A percentile compares a stretch with the other conserved stretches of the same genome.
These are phyloP conservation scores for Pimephales promelas DNA, from an alignment of 2,113 vertebrate genomes.

Conservation along the genomic window DNA sequence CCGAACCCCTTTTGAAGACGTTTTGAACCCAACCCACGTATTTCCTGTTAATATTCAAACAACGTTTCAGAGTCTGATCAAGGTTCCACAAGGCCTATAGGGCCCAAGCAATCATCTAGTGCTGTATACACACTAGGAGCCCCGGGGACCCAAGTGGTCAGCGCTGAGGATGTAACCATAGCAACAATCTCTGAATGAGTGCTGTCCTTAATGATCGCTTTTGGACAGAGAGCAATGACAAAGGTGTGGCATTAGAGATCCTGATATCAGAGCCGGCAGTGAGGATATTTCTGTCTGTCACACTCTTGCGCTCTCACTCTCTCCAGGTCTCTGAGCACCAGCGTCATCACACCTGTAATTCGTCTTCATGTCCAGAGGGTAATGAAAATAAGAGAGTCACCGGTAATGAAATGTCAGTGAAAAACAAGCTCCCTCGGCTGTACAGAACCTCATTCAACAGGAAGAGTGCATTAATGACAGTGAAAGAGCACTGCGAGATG, in stretches of 20 bases:
- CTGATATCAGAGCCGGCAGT: not conserved
- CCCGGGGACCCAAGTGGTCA: not conserved
- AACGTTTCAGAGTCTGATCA: not conserved
- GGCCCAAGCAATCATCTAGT: not conserved
- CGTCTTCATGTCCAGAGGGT: conserved; percentile 37
- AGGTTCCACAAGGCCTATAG: not conserved
- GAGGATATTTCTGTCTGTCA: conserved; percentile 20
- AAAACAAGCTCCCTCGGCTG: conserved; percentile 21
- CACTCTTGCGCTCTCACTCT: conserved; percentile 7
- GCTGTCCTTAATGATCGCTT: not conserved
- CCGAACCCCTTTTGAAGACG: not conserved
- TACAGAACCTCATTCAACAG: conserved; percentile 13
- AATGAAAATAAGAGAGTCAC: conserved; percentile 35
- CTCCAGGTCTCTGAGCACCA: not conserved
- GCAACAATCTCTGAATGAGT: not conserved
- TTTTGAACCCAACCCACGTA: not conserved
- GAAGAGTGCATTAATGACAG: not conserved
- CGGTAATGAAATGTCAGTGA: conserved; percentile 33
- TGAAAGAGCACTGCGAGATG: not conserved
- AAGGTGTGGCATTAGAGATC: not conserved
- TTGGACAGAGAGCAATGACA: not conserved
- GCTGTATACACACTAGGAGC: not conserved
- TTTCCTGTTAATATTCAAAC: not conserved
- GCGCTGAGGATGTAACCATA: not conserved
- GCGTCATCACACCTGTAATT: conserved; percentile 22